Base-by-base conservation (phyloP, 2,797 vertebrate species). In the Lepilemur ruficaudatus region DNA sequence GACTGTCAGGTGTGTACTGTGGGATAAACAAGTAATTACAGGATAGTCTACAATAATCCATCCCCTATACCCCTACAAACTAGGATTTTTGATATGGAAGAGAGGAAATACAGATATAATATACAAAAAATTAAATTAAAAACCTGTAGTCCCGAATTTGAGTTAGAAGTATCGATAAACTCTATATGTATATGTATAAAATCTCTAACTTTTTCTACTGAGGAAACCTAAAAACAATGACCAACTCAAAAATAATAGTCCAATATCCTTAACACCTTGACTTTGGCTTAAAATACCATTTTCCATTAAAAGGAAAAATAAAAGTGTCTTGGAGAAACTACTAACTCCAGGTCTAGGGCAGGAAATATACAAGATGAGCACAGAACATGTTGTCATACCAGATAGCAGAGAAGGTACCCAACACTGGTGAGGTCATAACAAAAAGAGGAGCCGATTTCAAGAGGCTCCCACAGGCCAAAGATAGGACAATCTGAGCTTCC, bases 171-270 rank as follows among this genome's bases (percentile, higher is more conserved):
- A 92, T 41, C 20, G 69, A 43, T 43, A 67, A 10, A 86, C 50
- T 50, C 30, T 14, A 73, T 48, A 81, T 13, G 18, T 12, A 28
- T 7, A 75, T 17, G 20, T 35, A 93, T 76, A 89, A 90, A 87
- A 92, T 75, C 30, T 43, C 48, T 76, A 93, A 35, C 6, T 50
- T 22, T 63, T 4, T 73, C 46, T 90, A 83, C 43, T 63, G 2
- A 90, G 83, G 48, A 93, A 78, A 94, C 8, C 20, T 57, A 76
- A 85, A 94, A 93, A 93, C n/a, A 91, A 90, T 59, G 25, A 88
- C 11, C 15, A 92, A 90, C 6, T 15, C 43, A 23, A 13, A 84
- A 76, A 83, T 72, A 87, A 88, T 4, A 89, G 7, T 4, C 32
- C 30, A 83, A 28, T 87, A 78, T 73, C 35, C 46, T 4, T 87